These are phyloP conservation scores for Microctonus brassicae DNA, from an alignment of 2,888 invertebrate genomes.

Conservation along the genomic window DNA sequence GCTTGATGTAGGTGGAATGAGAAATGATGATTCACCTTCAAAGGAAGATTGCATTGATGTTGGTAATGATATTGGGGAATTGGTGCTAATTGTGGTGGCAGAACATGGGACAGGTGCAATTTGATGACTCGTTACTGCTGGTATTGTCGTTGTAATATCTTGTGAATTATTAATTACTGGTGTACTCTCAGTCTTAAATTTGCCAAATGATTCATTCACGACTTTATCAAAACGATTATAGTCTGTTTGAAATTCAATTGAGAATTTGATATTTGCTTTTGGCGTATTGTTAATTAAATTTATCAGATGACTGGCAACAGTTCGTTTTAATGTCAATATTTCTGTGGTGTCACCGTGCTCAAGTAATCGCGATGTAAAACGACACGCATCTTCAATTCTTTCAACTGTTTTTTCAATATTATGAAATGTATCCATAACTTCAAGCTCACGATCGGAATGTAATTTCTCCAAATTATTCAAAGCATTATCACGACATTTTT, in stretches of 20 bases:
- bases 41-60: conserved; percentile 83
- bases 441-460: conserved; percentile 88
- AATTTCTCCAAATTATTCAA: conserved; percentile 80
- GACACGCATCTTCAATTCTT: conserved; percentile 88
- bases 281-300: conserved; percentile 85
- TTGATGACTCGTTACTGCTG: conserved; percentile 62
- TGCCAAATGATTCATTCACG: conserved; percentile 79
- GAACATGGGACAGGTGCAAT: conserved; percentile 66
- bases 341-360: conserved; percentile 89
- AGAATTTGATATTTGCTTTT: conserved; percentile 84
- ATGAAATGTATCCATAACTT: conserved; percentile 90
- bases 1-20: conserved; percentile 70
- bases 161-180: conserved; percentile 68
- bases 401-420: conserved; percentile 87
- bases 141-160: conserved; percentile 64
- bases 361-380: conserved; percentile 85
- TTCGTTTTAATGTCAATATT: conserved; percentile 85
- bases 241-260: conserved; percentile 86
- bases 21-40: conserved; percentile 77
- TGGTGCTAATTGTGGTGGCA: conserved; percentile 77
- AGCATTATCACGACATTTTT: conserved; percentile 83
- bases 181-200: conserved; percentile 77
- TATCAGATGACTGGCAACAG: conserved; percentile 82
- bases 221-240: conserved; percentile 80
- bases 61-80: conserved; percentile 78